A percentile compares a stretch with the other conserved stretches of the same genome.
Conservation (phyloP, 2,797 vertebrate species). For the Cichlasoma orientale region DNA sequence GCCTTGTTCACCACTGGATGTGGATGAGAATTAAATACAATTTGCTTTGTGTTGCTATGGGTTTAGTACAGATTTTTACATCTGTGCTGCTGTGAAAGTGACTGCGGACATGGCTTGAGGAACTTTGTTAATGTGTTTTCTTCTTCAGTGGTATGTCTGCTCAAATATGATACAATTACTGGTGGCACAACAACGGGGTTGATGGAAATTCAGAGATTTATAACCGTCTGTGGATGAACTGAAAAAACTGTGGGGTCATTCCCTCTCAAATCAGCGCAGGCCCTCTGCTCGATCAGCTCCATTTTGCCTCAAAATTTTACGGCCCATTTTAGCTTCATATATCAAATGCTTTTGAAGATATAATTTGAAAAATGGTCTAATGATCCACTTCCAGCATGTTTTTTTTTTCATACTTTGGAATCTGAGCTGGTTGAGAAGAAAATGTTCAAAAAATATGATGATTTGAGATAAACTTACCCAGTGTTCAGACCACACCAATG, state of each 20-base stretch:
- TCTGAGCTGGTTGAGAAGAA: too few species aligned
- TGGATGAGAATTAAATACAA: slow-evolving; percentile 61
- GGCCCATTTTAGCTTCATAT: too few species aligned
- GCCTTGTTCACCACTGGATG: slow-evolving; percentile 55
- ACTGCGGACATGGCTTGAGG: neutral
- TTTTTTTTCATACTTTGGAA: too few species aligned
- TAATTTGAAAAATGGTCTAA: too few species aligned
- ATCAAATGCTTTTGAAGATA: too few species aligned
- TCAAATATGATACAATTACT: neutral
- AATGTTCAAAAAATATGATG: too few species aligned
- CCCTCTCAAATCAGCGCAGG: too few species aligned
- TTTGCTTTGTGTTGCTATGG: slow-evolving; percentile 53
- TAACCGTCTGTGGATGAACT: neutral
- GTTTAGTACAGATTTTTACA: slow-evolving; percentile 41
- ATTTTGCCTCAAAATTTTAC: too few species aligned
- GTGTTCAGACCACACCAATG: neutral
- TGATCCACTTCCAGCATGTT: too few species aligned
- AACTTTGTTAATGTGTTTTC: slow-evolving; percentile 14
- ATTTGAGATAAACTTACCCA: too few species aligned
- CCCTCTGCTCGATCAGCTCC: too few species aligned
- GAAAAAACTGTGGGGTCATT: neutral
- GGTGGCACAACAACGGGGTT: too few species aligned
- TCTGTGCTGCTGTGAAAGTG: slow-evolving; percentile 7
- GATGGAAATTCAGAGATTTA: neutral
- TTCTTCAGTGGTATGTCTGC: neutral